Evolutionary conservation across 2,113 vertebrate genomes (phyloP).

Genomic region (Bostrychus sinensis): DNA sequence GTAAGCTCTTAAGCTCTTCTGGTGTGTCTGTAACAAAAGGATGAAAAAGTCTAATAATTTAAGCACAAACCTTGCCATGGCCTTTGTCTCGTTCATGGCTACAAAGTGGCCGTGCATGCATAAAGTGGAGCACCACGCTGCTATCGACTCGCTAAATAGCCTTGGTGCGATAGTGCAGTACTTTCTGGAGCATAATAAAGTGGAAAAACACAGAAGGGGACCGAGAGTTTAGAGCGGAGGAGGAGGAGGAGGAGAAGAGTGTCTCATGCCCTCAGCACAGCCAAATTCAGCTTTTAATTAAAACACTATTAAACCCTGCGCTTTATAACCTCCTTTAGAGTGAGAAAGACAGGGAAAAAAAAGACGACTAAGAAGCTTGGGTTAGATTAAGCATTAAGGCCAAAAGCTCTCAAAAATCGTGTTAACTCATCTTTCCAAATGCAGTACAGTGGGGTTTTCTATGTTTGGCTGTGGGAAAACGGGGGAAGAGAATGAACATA

Average conservation of each 20-base stretch:
- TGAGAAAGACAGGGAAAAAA: slow-evolving; percentile 35
- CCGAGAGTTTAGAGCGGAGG: background rate
- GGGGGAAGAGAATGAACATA: slow-evolving; percentile 26
- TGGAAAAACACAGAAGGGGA: slow-evolving; percentile 11
- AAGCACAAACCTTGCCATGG: no score
- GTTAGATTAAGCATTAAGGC: slow-evolving; percentile 41
- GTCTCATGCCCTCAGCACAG: background rate
- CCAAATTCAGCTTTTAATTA: slow-evolving; percentile 58
- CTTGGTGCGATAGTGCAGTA: background rate
- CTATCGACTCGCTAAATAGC: background rate
- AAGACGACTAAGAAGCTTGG: slow-evolving; percentile 45
- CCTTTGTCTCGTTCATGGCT: no score
- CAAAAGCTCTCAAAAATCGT: slow-evolving; percentile 38
- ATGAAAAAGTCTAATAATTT: no score
- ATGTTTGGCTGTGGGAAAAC: slow-evolving; percentile 1
- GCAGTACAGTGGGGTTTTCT: slow-evolving; percentile 33
- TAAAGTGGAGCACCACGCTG: no score
- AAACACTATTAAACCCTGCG: slow-evolving; percentile 40
- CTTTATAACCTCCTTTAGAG: background rate
- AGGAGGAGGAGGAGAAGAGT: background rate
- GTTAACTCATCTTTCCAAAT: slow-evolving; percentile 41
- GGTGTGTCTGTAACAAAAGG: no score
- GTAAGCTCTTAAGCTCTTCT: no score
- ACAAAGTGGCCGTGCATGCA: no score
- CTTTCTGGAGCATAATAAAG: slow-evolving; percentile 15